These are phyloP conservation scores for Psephotus haematonotus DNA, from an alignment of 2,113 vertebrate species.

Conservation along the genomic window DNA sequence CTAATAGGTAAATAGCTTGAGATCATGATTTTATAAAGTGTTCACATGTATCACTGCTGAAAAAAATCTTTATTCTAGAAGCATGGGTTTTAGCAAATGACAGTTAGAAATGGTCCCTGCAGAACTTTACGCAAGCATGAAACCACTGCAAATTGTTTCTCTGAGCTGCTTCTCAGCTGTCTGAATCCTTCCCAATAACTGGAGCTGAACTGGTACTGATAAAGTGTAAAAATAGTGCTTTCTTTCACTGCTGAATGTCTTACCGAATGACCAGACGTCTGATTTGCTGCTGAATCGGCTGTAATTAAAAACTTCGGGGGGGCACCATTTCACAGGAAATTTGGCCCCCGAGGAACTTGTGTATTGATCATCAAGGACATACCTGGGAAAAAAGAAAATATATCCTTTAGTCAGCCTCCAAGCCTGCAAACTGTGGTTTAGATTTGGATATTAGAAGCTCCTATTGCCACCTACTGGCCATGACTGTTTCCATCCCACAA, in stretches of 20 bases:
- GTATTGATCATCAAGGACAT: constrained; percentile 94
- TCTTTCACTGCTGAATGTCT: neutral
- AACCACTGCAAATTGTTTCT: neutral
- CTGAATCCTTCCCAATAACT: neutral
- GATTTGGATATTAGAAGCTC: neutral
- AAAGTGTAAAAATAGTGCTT: neutral
- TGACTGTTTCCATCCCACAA: neutral
- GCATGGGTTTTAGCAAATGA: neutral
- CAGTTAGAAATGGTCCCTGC: neutral
- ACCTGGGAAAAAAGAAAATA: constrained; percentile 66
- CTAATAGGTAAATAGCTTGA: neutral
- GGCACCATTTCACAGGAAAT: constrained; percentile 97
- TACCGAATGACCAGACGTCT: constrained; percentile 94
- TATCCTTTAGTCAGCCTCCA: neutral
- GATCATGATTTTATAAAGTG: neutral
- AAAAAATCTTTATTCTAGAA: neutral
- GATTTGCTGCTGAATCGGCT: constrained; percentile 96
- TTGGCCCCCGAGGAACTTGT: constrained; percentile 90
- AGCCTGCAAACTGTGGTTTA: neutral
- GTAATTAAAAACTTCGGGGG: constrained; percentile 93
- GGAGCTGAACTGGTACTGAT: neutral
- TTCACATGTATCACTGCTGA: neutral
- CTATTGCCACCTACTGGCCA: constrained; percentile 71
- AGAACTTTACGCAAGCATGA: neutral
- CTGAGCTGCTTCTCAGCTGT: neutral